Evolutionary conservation across 2,888 invertebrate species (phyloP).

Genomic region (Idaea biselata): DNA sequence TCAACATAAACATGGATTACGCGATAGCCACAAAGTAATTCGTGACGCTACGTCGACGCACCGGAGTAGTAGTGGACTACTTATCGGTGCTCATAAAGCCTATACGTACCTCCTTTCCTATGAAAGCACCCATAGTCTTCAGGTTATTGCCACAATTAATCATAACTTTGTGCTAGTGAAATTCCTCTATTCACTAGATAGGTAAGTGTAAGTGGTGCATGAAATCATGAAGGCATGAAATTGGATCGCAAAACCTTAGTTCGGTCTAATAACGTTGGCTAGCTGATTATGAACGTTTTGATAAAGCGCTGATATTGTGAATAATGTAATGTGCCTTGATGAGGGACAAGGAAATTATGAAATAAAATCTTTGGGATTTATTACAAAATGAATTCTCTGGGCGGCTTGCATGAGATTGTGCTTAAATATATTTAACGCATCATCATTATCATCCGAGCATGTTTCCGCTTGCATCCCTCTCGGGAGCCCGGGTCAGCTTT

Average conservation of each 20-base stretch:
- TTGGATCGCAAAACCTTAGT: conserved; percentile 69
- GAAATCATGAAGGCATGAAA: conserved; percentile 76
- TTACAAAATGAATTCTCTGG: too few species aligned
- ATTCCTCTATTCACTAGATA: conserved; percentile 63
- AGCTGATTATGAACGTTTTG: conserved; percentile 52
- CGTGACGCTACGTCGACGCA: too few species aligned
- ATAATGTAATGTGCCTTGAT: conserved; percentile 6
- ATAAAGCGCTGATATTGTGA: conserved; percentile 26
- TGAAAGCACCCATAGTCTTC: conserved; percentile 42
- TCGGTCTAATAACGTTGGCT: conserved; percentile 59
- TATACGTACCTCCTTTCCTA: neutral
- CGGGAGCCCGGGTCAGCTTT: too few species aligned
- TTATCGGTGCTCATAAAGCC: too few species aligned
- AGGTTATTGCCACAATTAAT: conserved; percentile 77
- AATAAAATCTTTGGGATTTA: neutral
- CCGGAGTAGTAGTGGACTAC: too few species aligned
- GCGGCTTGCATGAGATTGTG: too few species aligned
- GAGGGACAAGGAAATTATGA: neutral
- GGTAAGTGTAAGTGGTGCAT: conserved; percentile 62
- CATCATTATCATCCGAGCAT: too few species aligned
- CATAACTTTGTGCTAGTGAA: conserved; percentile 78
- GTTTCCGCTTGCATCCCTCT: too few species aligned
- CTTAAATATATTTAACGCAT: too few species aligned
- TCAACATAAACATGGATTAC: too few species aligned
- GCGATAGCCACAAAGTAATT: too few species aligned